Percentiles rank a stretch among this genome's conserved stretches.
These are phyloP conservation scores for Priapulus caudatus DNA, from an alignment of 2,888 invertebrate species.

Conservation along the genomic window DNA sequence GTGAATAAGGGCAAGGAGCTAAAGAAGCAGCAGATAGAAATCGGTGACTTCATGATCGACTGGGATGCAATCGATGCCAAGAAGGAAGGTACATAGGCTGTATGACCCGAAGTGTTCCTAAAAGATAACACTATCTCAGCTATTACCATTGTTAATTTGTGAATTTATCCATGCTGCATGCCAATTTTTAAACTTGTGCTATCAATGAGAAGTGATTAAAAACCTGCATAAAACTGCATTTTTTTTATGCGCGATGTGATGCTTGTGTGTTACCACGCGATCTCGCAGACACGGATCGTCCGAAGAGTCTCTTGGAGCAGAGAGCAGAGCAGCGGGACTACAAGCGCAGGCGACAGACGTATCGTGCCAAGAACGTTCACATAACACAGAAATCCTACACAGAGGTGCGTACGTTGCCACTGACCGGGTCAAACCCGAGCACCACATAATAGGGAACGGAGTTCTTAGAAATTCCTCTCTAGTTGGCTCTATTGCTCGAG, in stretches of 20 bases:
- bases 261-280: constrained; percentile 7
- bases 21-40: constrained; percentile 25
- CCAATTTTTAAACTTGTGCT: no score
- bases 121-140: background rate
- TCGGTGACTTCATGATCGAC: constrained; percentile 28
- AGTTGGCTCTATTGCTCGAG: no score
- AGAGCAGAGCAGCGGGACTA: constrained; percentile 33
- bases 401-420: constrained; percentile 30
- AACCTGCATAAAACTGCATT: constrained; percentile 6
- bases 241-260: constrained; percentile 2
- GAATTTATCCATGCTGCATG: no score
- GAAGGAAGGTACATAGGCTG: constrained; percentile 12
- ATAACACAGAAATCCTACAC: constrained; percentile 37
- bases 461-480: no score
- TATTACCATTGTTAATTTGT: no score
- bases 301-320: constrained; percentile 26
- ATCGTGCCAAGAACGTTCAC: constrained; percentile 38
- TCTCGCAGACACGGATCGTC: background rate
- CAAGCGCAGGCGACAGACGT: constrained; percentile 34
- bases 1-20: constrained; percentile 25
- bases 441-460: no score
- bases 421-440: no score
- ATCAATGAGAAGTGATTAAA: no score
- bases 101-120: background rate
- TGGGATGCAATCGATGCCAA: constrained; percentile 19